Conservation (phyloP, 2,888 invertebrate species). For the Microplitis deprimator region DNA sequence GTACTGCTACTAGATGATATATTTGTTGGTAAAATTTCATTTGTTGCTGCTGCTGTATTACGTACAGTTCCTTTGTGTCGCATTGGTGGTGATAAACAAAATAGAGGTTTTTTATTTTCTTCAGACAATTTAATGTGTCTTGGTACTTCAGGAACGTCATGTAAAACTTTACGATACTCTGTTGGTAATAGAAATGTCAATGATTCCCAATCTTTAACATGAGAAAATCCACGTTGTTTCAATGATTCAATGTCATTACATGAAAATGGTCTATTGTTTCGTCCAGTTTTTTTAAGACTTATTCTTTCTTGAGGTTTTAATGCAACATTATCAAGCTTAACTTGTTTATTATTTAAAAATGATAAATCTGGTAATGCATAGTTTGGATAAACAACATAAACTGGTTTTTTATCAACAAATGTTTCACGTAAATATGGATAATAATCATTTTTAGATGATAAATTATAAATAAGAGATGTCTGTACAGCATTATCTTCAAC, state of each 20-base stretch:
- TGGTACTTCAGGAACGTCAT: constrained; percentile 85
- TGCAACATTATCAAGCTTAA: constrained; percentile 78
- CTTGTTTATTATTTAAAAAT: constrained; percentile 75
- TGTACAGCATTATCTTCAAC: constrained; percentile 67
- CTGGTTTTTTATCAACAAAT: constrained; percentile 76
- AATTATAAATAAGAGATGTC: constrained; percentile 67
- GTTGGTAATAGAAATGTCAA: constrained; percentile 88
- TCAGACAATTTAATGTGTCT: constrained; percentile 77
- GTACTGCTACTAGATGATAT: constrained; percentile 80
- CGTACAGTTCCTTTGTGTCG: constrained; percentile 67
- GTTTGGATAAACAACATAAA: constrained; percentile 92
- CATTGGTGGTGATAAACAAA: constrained; percentile 66
- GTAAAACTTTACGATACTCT: constrained; percentile 85
- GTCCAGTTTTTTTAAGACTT: constrained; percentile 69
- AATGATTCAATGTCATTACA: constrained; percentile 87
- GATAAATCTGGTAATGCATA: constrained; percentile 91
- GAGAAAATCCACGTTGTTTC: constrained; percentile 84
- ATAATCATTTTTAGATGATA: constrained; percentile 58
- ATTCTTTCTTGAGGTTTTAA: constrained; percentile 78
- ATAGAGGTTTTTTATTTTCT: constrained; percentile 71
- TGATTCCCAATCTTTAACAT: constrained; percentile 95
- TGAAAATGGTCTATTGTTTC: constrained; percentile 79
- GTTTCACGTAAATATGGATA: constrained; percentile 59
- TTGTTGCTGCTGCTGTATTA: constrained; percentile 66
- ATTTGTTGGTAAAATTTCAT: constrained; percentile 73